Evolutionary conservation across 2,797 vertebrate genomes (phyloP).

Genomic region (Coranthus polyacanthus): DNA sequence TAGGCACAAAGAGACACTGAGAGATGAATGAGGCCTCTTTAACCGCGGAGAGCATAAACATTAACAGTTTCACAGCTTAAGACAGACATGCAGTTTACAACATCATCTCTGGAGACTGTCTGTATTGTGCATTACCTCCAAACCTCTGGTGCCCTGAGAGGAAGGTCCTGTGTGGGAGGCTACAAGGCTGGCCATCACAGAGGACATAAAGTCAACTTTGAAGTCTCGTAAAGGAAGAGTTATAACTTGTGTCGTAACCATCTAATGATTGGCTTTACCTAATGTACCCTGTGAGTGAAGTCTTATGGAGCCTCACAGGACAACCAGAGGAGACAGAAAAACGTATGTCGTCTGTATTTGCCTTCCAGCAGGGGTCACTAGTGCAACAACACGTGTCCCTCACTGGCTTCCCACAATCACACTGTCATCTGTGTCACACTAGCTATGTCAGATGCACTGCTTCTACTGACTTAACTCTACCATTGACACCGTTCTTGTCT

Average conservation of each 20-base stretch:
- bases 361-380: conserved; percentile 7
- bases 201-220: conserved; percentile 28
- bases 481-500: background rate
- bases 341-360: background rate
- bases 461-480: too few relatives aligned
- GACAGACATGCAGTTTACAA: conserved; percentile 55
- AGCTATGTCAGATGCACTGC: too few relatives aligned
- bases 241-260: conserved; percentile 9
- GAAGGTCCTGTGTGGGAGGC: conserved; percentile 31
- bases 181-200: conserved; percentile 12
- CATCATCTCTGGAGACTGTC: conserved; percentile 52
- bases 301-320: conserved; percentile 2
- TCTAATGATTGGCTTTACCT: conserved; percentile 22
- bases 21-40: conserved; percentile 67
- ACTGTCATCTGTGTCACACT: too few relatives aligned
- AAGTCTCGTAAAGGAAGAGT: conserved; percentile 33
- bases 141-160: conserved; percentile 30
- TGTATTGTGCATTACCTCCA: conserved; percentile 25
- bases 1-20: conserved; percentile 16
- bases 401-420: background rate
- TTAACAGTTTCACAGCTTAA: conserved; percentile 56
- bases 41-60: conserved; percentile 64
- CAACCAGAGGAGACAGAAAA: background rate
- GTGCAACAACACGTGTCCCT: background rate
- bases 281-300: conserved; percentile 1